Conservation (phyloP, 35 echinoderm and acorn worm species). For the Strongylocentrotus purpuratus region DNA sequence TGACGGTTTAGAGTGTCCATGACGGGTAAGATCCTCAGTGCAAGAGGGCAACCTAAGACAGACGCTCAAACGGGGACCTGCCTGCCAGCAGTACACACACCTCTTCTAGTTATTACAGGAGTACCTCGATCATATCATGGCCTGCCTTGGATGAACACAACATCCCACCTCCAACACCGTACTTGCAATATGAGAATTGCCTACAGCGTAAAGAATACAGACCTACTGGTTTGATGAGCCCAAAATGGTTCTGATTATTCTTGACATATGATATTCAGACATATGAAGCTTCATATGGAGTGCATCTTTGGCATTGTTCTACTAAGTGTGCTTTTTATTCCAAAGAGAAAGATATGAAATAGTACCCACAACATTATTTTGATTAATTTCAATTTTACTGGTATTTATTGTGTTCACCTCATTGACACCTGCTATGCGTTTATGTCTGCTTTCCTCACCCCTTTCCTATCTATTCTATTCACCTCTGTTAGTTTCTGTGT, state of each 20-base stretch:
- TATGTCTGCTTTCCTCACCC: neutral
- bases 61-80: slow-evolving; percentile 48
- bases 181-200: neutral
- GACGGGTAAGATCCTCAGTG: slow-evolving; percentile 67
- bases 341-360: neutral
- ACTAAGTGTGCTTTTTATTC: neutral
- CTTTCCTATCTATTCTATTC: neutral
- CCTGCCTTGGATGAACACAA: neutral
- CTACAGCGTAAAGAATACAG: neutral
- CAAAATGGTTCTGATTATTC: neutral
- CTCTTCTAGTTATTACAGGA: neutral
- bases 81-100: neutral
- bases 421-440: neutral
- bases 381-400: neutral
- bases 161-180: neutral
- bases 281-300: neutral
- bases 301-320: neutral
- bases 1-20: slow-evolving; percentile 53
- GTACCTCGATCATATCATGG: neutral
- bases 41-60: slow-evolving; percentile 70
- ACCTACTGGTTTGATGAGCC: neutral
- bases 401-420: neutral
- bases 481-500: neutral
- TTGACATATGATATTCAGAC: neutral
- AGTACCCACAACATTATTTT: neutral